phyloP scores from a whole-genome alignment of 2,113 vertebrate genomes.

The Recurvirostra avosetta region DNA sequence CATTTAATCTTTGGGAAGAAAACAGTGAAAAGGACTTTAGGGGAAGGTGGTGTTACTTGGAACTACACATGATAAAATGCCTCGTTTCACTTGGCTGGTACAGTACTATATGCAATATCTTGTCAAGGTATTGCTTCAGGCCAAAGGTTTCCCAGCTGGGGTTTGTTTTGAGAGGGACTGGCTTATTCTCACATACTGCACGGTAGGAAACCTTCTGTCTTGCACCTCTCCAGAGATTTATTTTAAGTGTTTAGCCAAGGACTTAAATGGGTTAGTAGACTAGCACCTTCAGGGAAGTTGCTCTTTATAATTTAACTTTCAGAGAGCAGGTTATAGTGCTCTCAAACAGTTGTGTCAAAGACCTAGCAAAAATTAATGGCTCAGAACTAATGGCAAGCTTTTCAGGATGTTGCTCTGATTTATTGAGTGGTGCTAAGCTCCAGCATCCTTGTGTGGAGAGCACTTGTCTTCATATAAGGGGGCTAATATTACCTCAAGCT shows the following conservation, averaged over 20 bases:
- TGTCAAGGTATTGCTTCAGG: not conserved
- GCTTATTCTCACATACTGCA: not conserved
- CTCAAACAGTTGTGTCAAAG: constrained; percentile 70
- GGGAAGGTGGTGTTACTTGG: not conserved
- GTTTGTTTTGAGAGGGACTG: constrained; percentile 1
- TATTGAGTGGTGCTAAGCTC: constrained; percentile 76
- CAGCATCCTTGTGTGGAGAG: constrained; percentile 72
- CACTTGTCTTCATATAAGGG: constrained; percentile 72
- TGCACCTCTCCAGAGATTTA: constrained; percentile 44
- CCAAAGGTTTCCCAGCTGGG: not conserved
- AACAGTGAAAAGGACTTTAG: not conserved
- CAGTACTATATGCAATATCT: not conserved
- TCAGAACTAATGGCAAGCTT: constrained; percentile 75
- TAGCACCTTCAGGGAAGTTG: constrained; percentile 61
- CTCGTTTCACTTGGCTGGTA: not conserved
- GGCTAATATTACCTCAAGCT: constrained; percentile 80
- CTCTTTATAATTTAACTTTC: constrained; percentile 70
- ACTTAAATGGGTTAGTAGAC: constrained; percentile 39
- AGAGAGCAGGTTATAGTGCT: constrained; percentile 59
- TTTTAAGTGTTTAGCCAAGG: constrained; percentile 46
- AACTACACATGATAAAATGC: fast-evolving
- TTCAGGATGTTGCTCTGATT: constrained; percentile 75
- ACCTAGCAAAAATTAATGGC: constrained; percentile 75
- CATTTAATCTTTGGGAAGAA: not conserved
- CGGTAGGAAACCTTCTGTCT: constrained; percentile 8